Base-by-base conservation (phyloP, 2,888 invertebrate species). In the Troglohyphantes excavatus region DNA sequence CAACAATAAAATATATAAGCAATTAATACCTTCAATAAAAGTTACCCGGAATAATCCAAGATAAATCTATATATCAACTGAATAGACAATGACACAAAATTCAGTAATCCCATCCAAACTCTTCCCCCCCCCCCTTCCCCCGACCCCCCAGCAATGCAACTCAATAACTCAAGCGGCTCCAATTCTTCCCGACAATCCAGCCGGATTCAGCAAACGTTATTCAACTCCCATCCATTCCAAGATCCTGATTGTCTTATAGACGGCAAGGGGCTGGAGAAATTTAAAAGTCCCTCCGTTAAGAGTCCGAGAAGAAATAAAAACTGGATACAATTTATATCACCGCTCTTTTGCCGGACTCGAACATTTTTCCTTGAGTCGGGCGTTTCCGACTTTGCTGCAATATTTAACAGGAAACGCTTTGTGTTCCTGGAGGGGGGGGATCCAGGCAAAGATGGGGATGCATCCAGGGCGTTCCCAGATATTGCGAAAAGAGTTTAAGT, bases 371-470 rank as follows among this genome's bases (percentile, higher is more conserved):
- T 27, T 21, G 7, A 13, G 6, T 27, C 76, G 33, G 33, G 19
- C 59, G 65, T 65, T 78, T 78, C 68, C 68, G 33, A 11, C 53
- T 33, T 19, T 68, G 53, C 53, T 53, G 68, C 67, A 81, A 81
- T 81, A 81, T 81, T 81, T 81, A 81, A 81, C 81, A 68, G 81
- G 81, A 81, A 81, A 13, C 59, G 29, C 68, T 81, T 81, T 81
- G 81, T 81, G 68, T 53, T 67, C 17, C 21, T 27, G 53, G 81
- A 19, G 72, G 46, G 17, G 72, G 33, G 33, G 33, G 11, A 75
- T 53, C 72, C 29, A 33, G 75, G 29, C 75, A n/a, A n/a, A n/a
- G n/a, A n/a, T n/a, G 59, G 61, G 75, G 59, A 75, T 29, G 75
- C 75, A 26, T 61, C 29, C 33, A 78, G 26, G 39, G 17, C 43